Conservation (phyloP, 2,113 vertebrate genomes). For the Gallinago undulata region DNA sequence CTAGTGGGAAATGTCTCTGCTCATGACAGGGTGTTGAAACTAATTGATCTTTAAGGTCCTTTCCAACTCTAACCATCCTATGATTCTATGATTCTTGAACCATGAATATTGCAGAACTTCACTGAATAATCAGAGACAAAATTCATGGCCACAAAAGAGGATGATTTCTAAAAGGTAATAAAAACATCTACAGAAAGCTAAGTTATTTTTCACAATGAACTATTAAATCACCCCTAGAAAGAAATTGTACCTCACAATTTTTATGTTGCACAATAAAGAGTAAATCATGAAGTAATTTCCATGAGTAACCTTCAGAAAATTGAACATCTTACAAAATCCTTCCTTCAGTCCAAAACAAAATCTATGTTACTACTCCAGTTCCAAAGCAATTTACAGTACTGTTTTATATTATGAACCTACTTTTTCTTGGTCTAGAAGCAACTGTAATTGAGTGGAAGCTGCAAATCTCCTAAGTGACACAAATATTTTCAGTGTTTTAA, state of each 20-base stretch:
- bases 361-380: not conserved
- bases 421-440: not conserved
- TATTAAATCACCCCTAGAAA: not conserved
- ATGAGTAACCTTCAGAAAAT: not conserved
- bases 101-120: not conserved
- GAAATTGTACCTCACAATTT: not conserved
- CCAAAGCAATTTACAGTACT: not conserved
- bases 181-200: not conserved
- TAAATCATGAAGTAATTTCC: not conserved
- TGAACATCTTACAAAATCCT: not conserved
- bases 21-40: accelerated
- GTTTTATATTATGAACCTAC: not conserved
- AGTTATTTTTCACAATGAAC: not conserved
- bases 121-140: not conserved
- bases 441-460: not conserved
- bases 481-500: not conserved
- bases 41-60: not conserved
- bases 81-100: not conserved
- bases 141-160: not conserved
- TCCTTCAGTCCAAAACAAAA: not conserved
- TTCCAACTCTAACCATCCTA: not conserved
- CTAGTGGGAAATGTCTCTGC: not conserved
- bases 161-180: not conserved
- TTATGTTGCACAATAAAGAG: not conserved
- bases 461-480: not conserved